Evolutionary conservation across 2,888 invertebrate genomes (phyloP).

Genomic region (Lysandra coridon): DNA sequence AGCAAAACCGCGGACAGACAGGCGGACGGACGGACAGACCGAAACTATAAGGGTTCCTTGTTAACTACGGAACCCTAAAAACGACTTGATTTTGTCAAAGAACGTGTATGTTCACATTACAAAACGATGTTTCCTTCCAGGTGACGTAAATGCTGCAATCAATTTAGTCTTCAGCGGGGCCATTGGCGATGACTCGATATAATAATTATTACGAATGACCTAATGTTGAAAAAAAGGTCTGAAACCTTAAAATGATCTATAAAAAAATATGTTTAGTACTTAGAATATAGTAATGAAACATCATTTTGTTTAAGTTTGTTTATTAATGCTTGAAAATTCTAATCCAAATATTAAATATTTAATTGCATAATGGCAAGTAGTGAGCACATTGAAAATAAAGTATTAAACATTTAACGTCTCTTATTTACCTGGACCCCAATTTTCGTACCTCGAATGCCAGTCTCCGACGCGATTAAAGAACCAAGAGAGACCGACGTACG

Average conservation of each 20-base stretch:
- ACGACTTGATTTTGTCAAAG: too few relatives aligned
- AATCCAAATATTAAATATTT: conserved; percentile 24
- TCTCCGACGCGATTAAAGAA: too few relatives aligned
- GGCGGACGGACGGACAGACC: too few relatives aligned
- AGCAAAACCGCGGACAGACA: too few relatives aligned
- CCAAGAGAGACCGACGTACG: too few relatives aligned
- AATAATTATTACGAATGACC: conserved; percentile 31
- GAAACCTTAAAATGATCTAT: not conserved
- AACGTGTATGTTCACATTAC: not conserved
- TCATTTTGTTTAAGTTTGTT: not conserved
- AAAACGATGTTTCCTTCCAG: conserved; percentile 64
- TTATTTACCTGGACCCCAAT: not conserved
- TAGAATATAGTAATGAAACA: conserved; percentile 15
- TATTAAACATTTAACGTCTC: conserved; percentile 14
- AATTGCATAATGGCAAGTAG: conserved; percentile 21
- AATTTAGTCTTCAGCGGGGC: conserved; percentile 89
- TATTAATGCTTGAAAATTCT: conserved; percentile 26
- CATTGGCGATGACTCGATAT: conserved; percentile 60
- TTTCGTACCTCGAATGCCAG: not conserved
- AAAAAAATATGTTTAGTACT: conserved; percentile 14
- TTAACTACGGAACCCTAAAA: too few relatives aligned
- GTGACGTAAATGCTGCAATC: conserved; percentile 94
- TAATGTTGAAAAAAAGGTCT: not conserved
- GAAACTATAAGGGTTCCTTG: too few relatives aligned
- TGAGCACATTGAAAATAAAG: conserved; percentile 22